phyloP scores from a whole-genome alignment of 2,113 vertebrate genomes.

The Tachuris rubrigastra region DNA sequence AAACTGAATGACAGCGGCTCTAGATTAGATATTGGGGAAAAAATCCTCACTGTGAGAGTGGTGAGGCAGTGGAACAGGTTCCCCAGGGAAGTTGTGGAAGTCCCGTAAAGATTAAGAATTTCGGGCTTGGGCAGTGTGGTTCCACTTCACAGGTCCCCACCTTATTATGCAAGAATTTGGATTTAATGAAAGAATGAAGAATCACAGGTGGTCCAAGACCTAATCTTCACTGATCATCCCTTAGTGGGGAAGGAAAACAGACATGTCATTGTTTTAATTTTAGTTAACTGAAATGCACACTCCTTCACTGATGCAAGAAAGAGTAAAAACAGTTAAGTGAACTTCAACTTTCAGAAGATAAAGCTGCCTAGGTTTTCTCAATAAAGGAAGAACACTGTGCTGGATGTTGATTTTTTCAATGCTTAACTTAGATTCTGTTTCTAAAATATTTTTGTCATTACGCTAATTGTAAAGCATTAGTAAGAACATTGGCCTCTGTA shows the following conservation, averaged over 20 bases:
- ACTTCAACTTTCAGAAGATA: neutral
- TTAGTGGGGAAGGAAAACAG: neutral
- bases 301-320: neutral
- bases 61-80: neutral
- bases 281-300: neutral
- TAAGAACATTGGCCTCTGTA: neutral
- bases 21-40: neutral
- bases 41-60: rapidly evolving
- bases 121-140: neutral
- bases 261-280: neutral
- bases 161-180: neutral
- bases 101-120: neutral
- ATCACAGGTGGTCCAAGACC: neutral
- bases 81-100: neutral
- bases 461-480: neutral
- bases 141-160: neutral
- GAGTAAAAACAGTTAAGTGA: neutral
- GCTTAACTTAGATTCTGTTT: neutral
- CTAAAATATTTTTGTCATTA: neutral
- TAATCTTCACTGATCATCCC: neutral
- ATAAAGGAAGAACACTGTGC: neutral
- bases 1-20: neutral
- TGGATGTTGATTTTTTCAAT: too few relatives aligned
- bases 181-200: neutral
- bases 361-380: neutral